Conservation (phyloP, 2,888 invertebrate genomes). For the Cremastinae sp. region DNA sequence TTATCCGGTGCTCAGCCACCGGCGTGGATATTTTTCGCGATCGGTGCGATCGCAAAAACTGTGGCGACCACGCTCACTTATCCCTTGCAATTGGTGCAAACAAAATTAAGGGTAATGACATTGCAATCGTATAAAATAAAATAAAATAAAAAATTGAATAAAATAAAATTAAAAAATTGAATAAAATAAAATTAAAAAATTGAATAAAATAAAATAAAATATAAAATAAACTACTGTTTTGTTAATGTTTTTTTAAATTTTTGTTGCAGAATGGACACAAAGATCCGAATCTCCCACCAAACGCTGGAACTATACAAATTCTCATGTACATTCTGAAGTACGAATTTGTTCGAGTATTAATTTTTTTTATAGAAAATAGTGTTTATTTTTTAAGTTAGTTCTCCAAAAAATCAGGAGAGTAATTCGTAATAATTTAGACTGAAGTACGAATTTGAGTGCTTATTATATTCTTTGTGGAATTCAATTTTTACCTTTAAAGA, state of each 20-base stretch:
- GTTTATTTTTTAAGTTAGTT: background rate
- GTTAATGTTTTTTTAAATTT: constrained; percentile 27
- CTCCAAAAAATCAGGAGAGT: too few relatives aligned
- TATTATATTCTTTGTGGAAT: too few relatives aligned
- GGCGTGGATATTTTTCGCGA: constrained; percentile 84
- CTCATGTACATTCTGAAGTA: constrained; percentile 85
- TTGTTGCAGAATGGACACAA: constrained; percentile 79
- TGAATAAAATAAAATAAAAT: background rate
- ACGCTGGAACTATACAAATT: constrained; percentile 85
- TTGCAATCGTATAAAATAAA: background rate
- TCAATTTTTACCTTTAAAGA: too few relatives aligned
- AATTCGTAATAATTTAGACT: too few relatives aligned
- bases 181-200: background rate
- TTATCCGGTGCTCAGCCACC: constrained; percentile 82
- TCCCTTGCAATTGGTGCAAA: constrained; percentile 93
- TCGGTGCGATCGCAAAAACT: constrained; percentile 93
- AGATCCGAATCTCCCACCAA: constrained; percentile 78
- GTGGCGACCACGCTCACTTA: constrained; percentile 94
- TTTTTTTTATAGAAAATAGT: constrained; percentile 43
- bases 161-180: background rate
- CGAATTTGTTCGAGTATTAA: constrained; percentile 65
- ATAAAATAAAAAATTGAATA: background rate
- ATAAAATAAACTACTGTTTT: background rate
- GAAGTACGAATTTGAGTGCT: too few relatives aligned
- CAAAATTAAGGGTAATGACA: constrained; percentile 84